phyloP scores from a whole-genome alignment of 2,113 vertebrate genomes.

The Miniopterus natalensis region DNA sequence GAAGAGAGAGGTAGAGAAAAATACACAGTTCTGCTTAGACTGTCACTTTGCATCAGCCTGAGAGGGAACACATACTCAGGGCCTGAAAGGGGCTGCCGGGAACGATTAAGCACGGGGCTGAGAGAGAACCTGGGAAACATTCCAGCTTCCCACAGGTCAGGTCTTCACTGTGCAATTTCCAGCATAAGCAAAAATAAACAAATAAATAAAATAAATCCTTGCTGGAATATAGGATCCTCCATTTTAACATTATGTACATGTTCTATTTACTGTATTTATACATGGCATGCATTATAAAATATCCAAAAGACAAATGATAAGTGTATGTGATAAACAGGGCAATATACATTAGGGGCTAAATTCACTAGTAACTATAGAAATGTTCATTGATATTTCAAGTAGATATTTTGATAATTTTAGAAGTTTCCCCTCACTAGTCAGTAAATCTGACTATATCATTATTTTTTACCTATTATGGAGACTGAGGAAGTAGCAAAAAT shows the following conservation, averaged over 20 bases:
- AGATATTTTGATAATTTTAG: background rate
- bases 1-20: slow-evolving; percentile 43
- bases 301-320: background rate
- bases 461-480: background rate
- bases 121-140: slow-evolving; percentile 55
- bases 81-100: slow-evolving; percentile 41
- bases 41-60: slow-evolving; percentile 80
- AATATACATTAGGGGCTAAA: background rate
- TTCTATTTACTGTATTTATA: background rate
- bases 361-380: background rate
- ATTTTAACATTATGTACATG: background rate
- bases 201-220: background rate
- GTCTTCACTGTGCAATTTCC: background rate
- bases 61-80: slow-evolving; percentile 60
- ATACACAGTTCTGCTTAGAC: slow-evolving; percentile 55
- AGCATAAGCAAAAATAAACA: background rate
- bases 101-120: slow-evolving; percentile 59
- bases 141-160: slow-evolving; percentile 29
- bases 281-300: background rate
- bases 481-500: background rate
- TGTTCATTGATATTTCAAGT: background rate
- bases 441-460: background rate
- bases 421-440: background rate
- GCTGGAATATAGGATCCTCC: background rate
- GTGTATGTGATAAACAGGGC: background rate